Conservation (phyloP, 2,888 invertebrate species). For the Drosophila tripunctata region DNA sequence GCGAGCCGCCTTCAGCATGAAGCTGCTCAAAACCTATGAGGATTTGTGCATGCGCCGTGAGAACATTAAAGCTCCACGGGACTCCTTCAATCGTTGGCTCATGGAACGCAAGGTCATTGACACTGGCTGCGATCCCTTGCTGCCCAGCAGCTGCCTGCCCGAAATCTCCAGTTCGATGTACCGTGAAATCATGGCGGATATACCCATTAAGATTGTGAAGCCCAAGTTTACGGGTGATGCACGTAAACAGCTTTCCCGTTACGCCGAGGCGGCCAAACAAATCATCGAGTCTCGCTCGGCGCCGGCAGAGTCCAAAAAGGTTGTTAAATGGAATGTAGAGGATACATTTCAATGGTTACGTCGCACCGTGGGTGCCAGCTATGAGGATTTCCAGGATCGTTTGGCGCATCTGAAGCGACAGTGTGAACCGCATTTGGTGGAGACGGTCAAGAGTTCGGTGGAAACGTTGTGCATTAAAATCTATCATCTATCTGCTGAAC, state of each 20-base stretch:
- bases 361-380: conserved; percentile 95
- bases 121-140: conserved; percentile 94
- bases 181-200: conserved; percentile 98
- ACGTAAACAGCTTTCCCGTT: conserved; percentile 95
- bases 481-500: conserved; percentile 95
- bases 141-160: conserved; percentile 95
- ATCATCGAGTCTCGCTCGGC: conserved; percentile 97
- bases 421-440: conserved; percentile 97
- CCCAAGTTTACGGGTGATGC: conserved; percentile 98
- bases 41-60: conserved; percentile 97
- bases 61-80: conserved; percentile 97
- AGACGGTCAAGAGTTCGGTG: conserved; percentile 96
- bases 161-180: conserved; percentile 98
- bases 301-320: conserved; percentile 96
- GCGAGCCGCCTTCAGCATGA: conserved; percentile 91
- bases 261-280: conserved; percentile 98
- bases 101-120: conserved; percentile 97
- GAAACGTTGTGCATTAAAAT: conserved; percentile 98
- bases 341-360: conserved; percentile 98
- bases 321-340: conserved; percentile 99
- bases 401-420: conserved; percentile 96
- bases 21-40: conserved; percentile 95
- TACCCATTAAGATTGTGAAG: conserved; percentile 97
- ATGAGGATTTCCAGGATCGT: conserved; percentile 93
- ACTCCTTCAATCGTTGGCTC: conserved; percentile 98